Base-by-base conservation (phyloP, 2,888 invertebrate species). In the Euzophera pinguis region DNA sequence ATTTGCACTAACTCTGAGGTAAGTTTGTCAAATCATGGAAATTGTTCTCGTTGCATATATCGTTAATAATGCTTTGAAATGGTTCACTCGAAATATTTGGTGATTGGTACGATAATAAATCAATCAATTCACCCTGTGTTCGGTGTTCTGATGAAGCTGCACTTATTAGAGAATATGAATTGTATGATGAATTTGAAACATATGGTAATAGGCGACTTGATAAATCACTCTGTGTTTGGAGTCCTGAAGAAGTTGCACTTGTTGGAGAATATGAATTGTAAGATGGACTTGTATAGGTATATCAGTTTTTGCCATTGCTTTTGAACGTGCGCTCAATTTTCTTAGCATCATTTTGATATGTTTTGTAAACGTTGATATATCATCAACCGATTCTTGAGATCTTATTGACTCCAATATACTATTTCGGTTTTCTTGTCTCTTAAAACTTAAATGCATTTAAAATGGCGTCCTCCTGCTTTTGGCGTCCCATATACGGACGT, bases 91-190 rank as follows among this genome's bases (percentile, higher is more conserved):
- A 42, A 42, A 42, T 43, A 50, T 50, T 50, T 42, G 43, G 32
- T 29, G 14, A 52, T 47, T 52, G 47, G 38, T 45, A 45, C 45
- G 52, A 47, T 52, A 47, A 27, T 52, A 52, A 47, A 39, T 52
- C 52, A 52, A 52, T 52, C 50, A 47, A 54, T 50, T 8, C 48
- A 48, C 42, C 42, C 35, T 53, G 48, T 43, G 41, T 34, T 49
- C 38, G 50, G 45, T 43, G 45, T 50, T 45, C 53, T 50, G 53
- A 38, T 27, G 53, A 53, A 38, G 45, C 50, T 53, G 29, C 45
- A 50, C 53, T 53, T 53, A 53, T 50, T 16, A 45, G 53, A 27
- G 53, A 53, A 53, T 49, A 50, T 49, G 53, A 29, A 49, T 53
- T 42, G 9, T 43, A 49, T 45, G 49, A 48, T 52, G 41, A 50